These are phyloP conservation scores for Circaetus cinerascens DNA, from an alignment of 2,113 vertebrate species.

Conservation along the genomic window DNA sequence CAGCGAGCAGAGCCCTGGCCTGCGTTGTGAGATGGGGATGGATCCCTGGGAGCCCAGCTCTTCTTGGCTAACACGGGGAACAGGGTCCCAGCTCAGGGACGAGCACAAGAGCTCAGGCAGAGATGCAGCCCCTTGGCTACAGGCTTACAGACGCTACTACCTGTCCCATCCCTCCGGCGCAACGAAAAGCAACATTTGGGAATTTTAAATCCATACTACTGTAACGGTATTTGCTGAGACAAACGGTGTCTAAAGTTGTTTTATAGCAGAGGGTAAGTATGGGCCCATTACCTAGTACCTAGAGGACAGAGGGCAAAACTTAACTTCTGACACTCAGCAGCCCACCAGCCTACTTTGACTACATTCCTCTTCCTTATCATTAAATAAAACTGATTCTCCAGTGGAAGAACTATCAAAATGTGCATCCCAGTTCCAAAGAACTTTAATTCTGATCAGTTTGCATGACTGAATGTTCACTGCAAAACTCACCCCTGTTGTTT, in stretches of 20 bases:
- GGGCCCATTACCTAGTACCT: neutral
- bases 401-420: neutral
- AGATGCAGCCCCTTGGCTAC: neutral
- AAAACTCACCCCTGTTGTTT: neutral
- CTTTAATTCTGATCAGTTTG: neutral
- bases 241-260: neutral
- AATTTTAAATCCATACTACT: neutral
- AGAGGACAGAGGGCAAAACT: neutral
- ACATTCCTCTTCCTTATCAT: neutral
- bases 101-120: neutral
- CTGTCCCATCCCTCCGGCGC: neutral
- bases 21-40: accelerated
- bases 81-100: neutral
- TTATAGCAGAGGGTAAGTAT: neutral
- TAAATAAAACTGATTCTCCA: neutral
- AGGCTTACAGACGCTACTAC: neutral
- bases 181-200: neutral
- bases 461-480: neutral
- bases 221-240: neutral
- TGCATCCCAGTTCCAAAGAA: neutral
- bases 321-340: neutral
- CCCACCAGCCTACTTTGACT: neutral
- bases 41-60: neutral
- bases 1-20: neutral
- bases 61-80: neutral